A percentile compares a stretch with the other conserved stretches of the same genome.
Conservation (phyloP, 2,797 vertebrate genomes). For the Phoebastria nigripes region DNA sequence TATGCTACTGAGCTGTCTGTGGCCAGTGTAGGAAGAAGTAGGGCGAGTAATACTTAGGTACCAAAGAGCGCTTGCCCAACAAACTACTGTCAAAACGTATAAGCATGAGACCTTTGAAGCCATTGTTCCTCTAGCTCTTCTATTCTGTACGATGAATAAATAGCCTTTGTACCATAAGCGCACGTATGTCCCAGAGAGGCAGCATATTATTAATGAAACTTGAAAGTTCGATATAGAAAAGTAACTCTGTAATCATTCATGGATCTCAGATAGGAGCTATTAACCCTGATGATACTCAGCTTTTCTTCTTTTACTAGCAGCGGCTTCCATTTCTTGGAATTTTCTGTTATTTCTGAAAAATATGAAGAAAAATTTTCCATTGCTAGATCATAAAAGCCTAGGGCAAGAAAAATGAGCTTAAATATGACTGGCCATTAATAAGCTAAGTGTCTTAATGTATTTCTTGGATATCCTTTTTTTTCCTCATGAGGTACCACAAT, state of each 20-base stretch:
- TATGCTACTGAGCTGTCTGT: conserved; percentile 82
- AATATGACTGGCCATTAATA: not conserved
- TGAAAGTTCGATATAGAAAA: conserved; percentile 76
- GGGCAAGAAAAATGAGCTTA: not conserved
- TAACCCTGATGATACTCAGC: conserved; percentile 23
- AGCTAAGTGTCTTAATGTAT: not conserved
- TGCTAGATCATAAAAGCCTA: not conserved
- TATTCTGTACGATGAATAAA: conserved; percentile 74
- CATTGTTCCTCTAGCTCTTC: conserved; percentile 87
- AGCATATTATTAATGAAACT: conserved; percentile 80
- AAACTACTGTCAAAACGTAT: conserved; percentile 94
- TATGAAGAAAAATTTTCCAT: conserved; percentile 54
- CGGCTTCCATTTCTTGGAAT: conserved; percentile 52
- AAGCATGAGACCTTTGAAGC: conserved; percentile 97
- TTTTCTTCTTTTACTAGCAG: conserved; percentile 52
- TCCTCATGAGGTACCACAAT: not conserved
- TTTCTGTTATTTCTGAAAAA: conserved; percentile 76
- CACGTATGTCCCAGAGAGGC: conserved; percentile 72
- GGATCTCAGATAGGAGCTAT: conserved; percentile 41
- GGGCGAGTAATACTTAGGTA: conserved; percentile 93
- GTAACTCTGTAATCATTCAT: conserved; percentile 72
- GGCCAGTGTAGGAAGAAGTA: conserved; percentile 87
- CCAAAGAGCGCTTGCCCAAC: conserved; percentile 97
- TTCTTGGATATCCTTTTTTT: not conserved
- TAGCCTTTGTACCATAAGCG: conserved; percentile 74